Evolutionary conservation across 2,113 vertebrate species (phyloP).

Genomic region (Mus spicilegus): DNA sequence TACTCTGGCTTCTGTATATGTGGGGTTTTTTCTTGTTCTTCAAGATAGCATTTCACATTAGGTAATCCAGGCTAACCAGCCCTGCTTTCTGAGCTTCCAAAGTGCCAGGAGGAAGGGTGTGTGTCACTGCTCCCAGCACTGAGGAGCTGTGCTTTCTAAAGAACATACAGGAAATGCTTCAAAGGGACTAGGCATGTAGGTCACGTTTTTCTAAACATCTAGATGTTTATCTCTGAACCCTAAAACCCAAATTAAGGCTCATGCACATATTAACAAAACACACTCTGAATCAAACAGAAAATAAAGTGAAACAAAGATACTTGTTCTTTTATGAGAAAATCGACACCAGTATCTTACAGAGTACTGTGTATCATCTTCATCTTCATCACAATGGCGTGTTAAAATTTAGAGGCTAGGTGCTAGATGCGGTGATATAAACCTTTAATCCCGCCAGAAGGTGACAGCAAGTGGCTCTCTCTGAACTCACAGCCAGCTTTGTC

Average conservation of each 20-base stretch:
- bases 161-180: background rate
- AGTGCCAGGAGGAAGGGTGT: background rate
- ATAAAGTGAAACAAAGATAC: background rate
- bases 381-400: background rate
- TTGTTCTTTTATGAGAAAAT: background rate
- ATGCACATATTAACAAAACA: background rate
- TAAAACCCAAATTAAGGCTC: background rate
- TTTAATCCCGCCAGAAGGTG: background rate
- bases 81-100: background rate
- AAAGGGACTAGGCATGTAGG: background rate
- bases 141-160: background rate
- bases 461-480: background rate
- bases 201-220: background rate
- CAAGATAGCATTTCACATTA: background rate
- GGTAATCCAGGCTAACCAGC: background rate
- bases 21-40: background rate
- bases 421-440: background rate
- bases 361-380: background rate
- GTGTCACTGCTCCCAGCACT: background rate
- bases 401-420: background rate
- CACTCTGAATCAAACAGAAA: background rate
- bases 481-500: background rate
- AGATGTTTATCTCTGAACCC: background rate
- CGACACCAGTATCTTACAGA: background rate
- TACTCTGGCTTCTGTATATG: background rate